Evolutionary conservation across 2,888 invertebrate species (phyloP).

Genomic region (Melitaea athalia): DNA sequence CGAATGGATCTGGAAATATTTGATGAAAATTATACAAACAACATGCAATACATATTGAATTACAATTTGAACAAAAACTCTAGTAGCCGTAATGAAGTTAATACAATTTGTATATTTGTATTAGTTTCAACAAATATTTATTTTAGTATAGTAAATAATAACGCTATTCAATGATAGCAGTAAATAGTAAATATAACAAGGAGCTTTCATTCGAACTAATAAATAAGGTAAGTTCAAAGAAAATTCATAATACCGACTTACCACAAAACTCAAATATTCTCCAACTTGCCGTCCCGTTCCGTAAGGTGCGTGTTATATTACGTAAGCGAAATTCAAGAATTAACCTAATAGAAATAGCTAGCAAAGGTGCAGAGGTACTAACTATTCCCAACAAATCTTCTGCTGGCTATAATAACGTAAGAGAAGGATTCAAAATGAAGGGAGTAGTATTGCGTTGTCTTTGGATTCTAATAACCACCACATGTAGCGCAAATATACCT

Average conservation of each 20-base stretch:
- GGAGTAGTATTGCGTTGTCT: too few species aligned
- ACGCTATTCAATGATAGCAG: background rate
- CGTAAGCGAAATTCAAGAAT: background rate
- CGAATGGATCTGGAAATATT: background rate
- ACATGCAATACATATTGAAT: background rate
- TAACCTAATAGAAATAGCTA: too few species aligned
- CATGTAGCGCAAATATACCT: too few species aligned
- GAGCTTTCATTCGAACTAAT: slow-evolving; percentile 38
- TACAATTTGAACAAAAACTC: background rate
- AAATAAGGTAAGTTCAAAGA: slow-evolving; percentile 49
- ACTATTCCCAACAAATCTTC: too few species aligned
- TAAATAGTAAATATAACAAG: slow-evolving; percentile 18
- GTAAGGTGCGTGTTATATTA: background rate
- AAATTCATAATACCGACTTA: slow-evolving; percentile 51
- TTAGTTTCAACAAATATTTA: background rate
- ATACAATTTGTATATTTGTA: background rate
- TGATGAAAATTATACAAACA: background rate
- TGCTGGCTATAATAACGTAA: too few species aligned
- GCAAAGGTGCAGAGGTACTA: too few species aligned
- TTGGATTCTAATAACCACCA: too few species aligned
- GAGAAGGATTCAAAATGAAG: too few species aligned
- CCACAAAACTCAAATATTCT: slow-evolving; percentile 42
- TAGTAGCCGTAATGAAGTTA: background rate
- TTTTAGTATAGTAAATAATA: background rate
- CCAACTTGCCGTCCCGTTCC: slow-evolving; percentile 30